Percentiles rank a stretch among this genome's conserved stretches.
Evolutionary conservation across 2,888 invertebrate genomes (phyloP).

Genomic region (Protodeltote pygarga): DNA sequence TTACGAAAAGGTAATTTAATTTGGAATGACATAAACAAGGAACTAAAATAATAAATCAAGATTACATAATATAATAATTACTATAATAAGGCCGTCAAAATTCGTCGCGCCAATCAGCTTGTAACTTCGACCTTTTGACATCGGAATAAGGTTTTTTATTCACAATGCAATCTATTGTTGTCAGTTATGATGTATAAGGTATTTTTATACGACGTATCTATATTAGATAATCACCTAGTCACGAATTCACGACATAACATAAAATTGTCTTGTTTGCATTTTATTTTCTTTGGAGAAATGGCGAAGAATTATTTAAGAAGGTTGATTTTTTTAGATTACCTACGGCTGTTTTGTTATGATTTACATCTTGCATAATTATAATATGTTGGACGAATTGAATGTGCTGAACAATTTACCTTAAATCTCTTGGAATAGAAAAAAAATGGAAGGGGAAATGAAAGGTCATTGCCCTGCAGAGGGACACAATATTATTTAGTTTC

Average conservation of each 20-base stretch:
- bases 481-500: too few species aligned
- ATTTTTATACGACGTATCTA: slow-evolving; percentile 54
- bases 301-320: background rate
- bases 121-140: slow-evolving; percentile 43
- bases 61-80: slow-evolving; percentile 28
- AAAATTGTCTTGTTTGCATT: slow-evolving; percentile 7
- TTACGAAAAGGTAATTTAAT: slow-evolving; percentile 3
- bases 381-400: too few species aligned
- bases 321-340: too few species aligned
- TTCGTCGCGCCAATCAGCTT: slow-evolving; percentile 23
- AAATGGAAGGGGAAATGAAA: too few species aligned
- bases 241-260: slow-evolving; percentile 50
- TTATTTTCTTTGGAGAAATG: background rate
- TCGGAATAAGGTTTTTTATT: slow-evolving; percentile 47
- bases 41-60: slow-evolving; percentile 31
- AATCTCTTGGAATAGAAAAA: too few species aligned
- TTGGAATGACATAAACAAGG: slow-evolving; percentile 14
- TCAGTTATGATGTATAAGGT: slow-evolving; percentile 63
- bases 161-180: slow-evolving; percentile 60
- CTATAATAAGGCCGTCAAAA: slow-evolving; percentile 27
- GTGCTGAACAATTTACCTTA: too few species aligned
- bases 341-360: too few species aligned
- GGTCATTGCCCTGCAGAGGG: too few species aligned
- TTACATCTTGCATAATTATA: too few species aligned
- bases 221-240: slow-evolving; percentile 54